Evolutionary conservation across 2,797 vertebrate species (phyloP).

Genomic region (Strix occidentalis): DNA sequence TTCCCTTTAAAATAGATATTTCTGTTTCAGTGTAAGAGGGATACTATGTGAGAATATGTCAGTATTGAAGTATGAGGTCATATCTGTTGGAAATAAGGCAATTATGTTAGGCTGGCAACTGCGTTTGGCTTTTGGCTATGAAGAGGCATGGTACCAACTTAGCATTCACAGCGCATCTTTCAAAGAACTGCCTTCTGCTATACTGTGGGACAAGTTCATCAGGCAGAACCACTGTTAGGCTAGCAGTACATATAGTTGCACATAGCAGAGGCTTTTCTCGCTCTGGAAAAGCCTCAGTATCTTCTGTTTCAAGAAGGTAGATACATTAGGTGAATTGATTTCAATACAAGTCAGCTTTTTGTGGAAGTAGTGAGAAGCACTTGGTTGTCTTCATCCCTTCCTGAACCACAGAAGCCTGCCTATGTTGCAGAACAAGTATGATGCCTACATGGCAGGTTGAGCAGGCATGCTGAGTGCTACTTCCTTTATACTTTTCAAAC

Average conservation of each 20-base stretch:
- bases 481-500: background rate
- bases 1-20: background rate
- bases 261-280: background rate
- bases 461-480: background rate
- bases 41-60: background rate
- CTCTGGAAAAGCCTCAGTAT: background rate
- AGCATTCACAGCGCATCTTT: background rate
- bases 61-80: background rate
- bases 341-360: background rate
- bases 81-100: background rate
- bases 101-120: background rate
- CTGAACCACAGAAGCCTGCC: background rate
- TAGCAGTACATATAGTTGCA: background rate
- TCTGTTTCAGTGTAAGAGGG: background rate
- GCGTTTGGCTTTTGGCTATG: background rate
- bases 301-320: background rate
- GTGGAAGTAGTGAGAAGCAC: background rate
- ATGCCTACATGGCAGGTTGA: background rate
- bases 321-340: background rate
- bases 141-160: background rate
- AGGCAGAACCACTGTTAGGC: background rate
- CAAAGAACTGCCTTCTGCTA: background rate
- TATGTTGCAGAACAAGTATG: background rate
- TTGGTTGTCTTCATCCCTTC: background rate
- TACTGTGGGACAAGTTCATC: background rate